Evolutionary conservation across 2,113 vertebrate species (phyloP).

Genomic region (Cervus canadensis): DNA sequence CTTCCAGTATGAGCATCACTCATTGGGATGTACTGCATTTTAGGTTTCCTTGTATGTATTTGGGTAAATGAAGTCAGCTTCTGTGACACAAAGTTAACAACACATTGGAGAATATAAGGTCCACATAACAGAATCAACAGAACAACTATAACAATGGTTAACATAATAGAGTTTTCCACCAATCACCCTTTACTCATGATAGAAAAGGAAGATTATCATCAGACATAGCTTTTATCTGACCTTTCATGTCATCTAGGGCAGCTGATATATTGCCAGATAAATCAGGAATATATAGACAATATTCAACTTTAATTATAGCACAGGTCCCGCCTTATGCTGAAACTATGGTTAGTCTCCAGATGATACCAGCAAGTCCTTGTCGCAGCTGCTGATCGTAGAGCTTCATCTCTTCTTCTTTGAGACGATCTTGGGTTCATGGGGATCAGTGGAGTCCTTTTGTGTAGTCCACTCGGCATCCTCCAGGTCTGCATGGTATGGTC

Average conservation of each 20-base stretch:
- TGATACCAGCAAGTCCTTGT: not conserved
- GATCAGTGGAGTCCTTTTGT: not conserved
- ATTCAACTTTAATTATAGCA: not conserved
- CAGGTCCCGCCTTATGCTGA: not conserved
- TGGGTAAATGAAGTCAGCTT: not conserved
- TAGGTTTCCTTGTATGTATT: not conserved
- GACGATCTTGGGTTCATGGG: not conserved
- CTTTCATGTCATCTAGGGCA: not conserved
- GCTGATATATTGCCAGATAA: not conserved
- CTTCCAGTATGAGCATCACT: not conserved
- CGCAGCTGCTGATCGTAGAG: not conserved
- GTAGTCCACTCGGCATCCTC: fast-evolving
- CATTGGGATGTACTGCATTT: not conserved
- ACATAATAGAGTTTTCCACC: not conserved
- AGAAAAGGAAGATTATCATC: not conserved
- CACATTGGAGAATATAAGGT: not conserved
- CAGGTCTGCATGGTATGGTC: not conserved
- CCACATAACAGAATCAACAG: not conserved
- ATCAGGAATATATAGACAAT: not conserved
- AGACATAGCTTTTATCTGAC: not conserved
- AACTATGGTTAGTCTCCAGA: not conserved
- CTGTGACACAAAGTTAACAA: not conserved
- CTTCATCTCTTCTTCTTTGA: not conserved
- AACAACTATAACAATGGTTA: not conserved
- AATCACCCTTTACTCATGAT: not conserved